phyloP scores from a whole-genome alignment of 1,140 invertebrate genomes.

The Rhopalosiphum maidis region DNA sequence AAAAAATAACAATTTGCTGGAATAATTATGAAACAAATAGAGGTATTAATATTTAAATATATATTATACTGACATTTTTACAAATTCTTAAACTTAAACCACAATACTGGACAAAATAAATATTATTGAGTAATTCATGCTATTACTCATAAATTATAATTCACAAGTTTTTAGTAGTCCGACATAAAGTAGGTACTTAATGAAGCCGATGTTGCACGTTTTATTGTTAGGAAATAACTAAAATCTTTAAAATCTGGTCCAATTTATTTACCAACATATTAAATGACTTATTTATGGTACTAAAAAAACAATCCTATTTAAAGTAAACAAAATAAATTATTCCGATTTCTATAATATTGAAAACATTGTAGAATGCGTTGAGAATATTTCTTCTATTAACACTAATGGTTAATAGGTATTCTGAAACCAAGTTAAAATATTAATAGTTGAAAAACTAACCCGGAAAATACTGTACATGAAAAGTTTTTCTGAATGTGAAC shows the following conservation, averaged over 20 bases:
- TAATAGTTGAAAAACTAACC: not conserved
- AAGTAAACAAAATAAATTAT: not conserved
- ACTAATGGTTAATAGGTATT: not conserved
- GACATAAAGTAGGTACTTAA: not conserved
- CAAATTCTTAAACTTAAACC: too few relatives aligned
- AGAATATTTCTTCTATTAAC: not conserved
- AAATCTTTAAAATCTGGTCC: not conserved
- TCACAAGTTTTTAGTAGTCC: not conserved
- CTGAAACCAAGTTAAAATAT: not conserved
- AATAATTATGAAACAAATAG: constrained; percentile 60
- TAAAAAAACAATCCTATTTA: too few relatives aligned
- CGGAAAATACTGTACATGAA: too few relatives aligned
- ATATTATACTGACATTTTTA: constrained; percentile 32
- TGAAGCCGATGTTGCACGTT: not conserved
- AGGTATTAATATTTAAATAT: constrained; percentile 60
- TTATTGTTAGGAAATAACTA: not conserved
- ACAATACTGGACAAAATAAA: too few relatives aligned
- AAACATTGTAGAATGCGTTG: not conserved
- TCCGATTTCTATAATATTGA: constrained; percentile 7
- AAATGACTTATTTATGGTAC: not conserved
- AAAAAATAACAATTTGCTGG: constrained; percentile 59
- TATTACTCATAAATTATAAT: not conserved
- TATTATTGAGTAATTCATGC: too few relatives aligned
- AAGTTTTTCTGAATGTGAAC: too few relatives aligned
- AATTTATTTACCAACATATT: too few relatives aligned